A percentile compares a stretch with the other conserved stretches of the same genome.
These are phyloP conservation scores for Tetragonula carbonaria DNA, from an alignment of 2,888 invertebrate genomes.

Conservation along the genomic window DNA sequence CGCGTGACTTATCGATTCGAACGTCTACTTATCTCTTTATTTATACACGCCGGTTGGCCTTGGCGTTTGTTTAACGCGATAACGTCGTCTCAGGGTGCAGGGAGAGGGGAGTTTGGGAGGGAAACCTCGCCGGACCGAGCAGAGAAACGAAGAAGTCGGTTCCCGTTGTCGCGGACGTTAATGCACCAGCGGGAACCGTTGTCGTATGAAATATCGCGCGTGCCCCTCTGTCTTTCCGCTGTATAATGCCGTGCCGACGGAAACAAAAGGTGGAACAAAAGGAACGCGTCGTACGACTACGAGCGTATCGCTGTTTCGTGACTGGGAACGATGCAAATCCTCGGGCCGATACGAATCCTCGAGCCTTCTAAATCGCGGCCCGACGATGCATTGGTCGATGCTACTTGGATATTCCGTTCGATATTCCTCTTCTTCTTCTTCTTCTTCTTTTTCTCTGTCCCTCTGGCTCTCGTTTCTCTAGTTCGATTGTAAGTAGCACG, in stretches of 20 bases:
- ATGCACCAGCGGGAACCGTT: constrained; percentile 16
- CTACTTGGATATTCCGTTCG: constrained; percentile 65
- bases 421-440: not conserved
- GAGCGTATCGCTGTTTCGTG: constrained; percentile 35
- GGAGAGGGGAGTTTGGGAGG: no score
- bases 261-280: constrained; percentile 10
- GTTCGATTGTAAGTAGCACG: constrained; percentile 68
- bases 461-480: constrained; percentile 45
- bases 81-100: not conserved
- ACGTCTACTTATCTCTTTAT: not conserved
- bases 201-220: constrained; percentile 27
- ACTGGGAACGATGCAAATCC: constrained; percentile 27
- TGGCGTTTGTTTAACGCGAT: not conserved
- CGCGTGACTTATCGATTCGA: constrained; percentile 19
- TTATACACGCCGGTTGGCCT: not conserved
- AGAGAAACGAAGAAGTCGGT: not conserved
- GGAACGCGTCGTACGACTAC: not conserved
- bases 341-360: constrained; percentile 21
- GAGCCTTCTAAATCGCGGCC: constrained; percentile 61
- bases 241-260: constrained; percentile 1
- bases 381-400: constrained; percentile 61
- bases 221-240: not conserved
- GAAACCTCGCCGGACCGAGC: not conserved
- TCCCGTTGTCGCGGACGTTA: constrained; percentile 12
- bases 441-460: constrained; percentile 32